Base-by-base conservation (phyloP, 2,888 invertebrate species). In the Alcis repandata region DNA sequence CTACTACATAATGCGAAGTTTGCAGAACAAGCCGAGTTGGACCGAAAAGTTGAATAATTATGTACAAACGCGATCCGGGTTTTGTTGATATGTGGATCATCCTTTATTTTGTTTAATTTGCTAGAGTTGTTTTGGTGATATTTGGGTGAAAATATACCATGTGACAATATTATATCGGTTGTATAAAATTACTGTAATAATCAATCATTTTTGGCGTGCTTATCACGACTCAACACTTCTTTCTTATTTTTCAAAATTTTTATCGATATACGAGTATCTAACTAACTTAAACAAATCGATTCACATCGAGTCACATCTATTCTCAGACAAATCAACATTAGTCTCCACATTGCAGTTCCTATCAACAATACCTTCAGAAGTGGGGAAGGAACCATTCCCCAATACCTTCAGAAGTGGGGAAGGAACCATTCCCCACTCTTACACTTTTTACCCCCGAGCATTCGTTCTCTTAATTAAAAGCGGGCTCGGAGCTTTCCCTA, bases 401-500 rank as follows among this genome's bases (percentile, higher is more conserved):
- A 17, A 27, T 53, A 57, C 49, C 22, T 36, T 56, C 48, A 45
- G 53, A 59, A 62, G 63, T 59, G 49, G 54, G 54, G 58, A 64
- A 53, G 38, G 43, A 43, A 57, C 59, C 67, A 78, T 83, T 76
- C 73, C 65, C 57, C 32, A 17, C 27, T 63, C 53, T 49, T 38
- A 53, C 33, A 59, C 49, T 73, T 79, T 56, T 59, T 53, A 41
- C 52, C 54, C 60, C 22, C 53, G 72, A 82, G 71, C 75, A 72
- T 75, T 79, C 78, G 75, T 76, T 72, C 75, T 76, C 78, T 87
- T 87, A 87, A 87, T 87, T 88, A 87, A 86, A 86, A 79, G 73
- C 74, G 71, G 61, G 69, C 74, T 68, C 62, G 57, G 74, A 71
- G 69, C 69, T 72, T 76, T 78, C 71, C 77, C 83, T 79, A 83